Conservation (phyloP, 2,888 invertebrate genomes). For the Cerceris ruficornis region DNA sequence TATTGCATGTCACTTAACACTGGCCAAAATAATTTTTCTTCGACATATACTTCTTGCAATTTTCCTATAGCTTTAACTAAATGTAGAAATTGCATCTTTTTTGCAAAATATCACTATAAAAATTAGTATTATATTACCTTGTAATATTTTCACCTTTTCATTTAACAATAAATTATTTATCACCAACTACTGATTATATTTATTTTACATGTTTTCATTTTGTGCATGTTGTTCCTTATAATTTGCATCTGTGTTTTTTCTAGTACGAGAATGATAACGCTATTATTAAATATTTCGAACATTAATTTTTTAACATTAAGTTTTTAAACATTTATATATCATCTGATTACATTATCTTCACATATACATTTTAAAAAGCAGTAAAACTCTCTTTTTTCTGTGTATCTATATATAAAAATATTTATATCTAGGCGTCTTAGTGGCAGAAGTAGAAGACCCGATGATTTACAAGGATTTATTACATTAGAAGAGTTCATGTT, state of each 20-base stretch:
- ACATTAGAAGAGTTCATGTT: conserved; percentile 92
- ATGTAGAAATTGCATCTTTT: neutral
- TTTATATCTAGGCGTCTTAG: conserved; percentile 41
- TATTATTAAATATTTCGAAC: neutral
- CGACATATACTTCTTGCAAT: too few relatives aligned
- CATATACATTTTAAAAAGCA: too few relatives aligned
- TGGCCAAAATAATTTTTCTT: neutral
- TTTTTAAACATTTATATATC: too few relatives aligned
- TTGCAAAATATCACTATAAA: conserved; percentile 2
- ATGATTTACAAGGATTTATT: conserved; percentile 87
- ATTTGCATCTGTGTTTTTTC: conserved; percentile 13
- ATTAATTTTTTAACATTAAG: neutral
- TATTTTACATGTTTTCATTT: conserved; percentile 38
- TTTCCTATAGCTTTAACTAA: neutral
- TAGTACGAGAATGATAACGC: conserved; percentile 1
- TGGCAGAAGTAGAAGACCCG: conserved; percentile 77
- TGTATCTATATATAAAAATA: neutral
- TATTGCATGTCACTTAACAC: conserved; percentile 29
- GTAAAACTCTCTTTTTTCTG: neutral
- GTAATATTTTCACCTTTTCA: conserved; percentile 9
- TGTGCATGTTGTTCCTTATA: conserved; percentile 39
- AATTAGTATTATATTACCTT: neutral
- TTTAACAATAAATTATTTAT: conserved; percentile 39
- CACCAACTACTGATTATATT: conserved; percentile 31
- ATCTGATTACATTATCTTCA: too few relatives aligned